Base-by-base conservation (phyloP, 2,888 invertebrate genomes). In the Spialia ferax region DNA sequence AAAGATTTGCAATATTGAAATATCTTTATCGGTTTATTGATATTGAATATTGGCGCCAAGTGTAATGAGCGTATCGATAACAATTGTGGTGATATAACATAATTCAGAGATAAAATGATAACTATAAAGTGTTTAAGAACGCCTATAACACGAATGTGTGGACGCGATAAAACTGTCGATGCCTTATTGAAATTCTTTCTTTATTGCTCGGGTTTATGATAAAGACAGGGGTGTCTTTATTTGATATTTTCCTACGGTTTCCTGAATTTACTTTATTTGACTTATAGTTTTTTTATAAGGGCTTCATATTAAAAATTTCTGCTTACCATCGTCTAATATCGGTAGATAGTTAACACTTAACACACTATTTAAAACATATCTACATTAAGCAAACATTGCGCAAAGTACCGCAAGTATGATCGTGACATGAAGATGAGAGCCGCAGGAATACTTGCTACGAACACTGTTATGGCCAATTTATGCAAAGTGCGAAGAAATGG, bases 1-100 rank as follows among this genome's bases (percentile, higher is more conserved):
- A 18, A 7, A 32, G 42, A 42, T 73, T 75, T 73, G 73, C 73
- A 71, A 70, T 73, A 71, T 69, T 70, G 70, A 68, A 72, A 64
- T 60, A 69, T 65, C 69, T 69, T 72, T 75, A 75, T 74, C 75
- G 67, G 8, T 54, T 64, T 38, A 60, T 68, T 65, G 75, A 75
- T 77, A 80, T 71, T 73, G 73, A 74, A 72, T 69, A 74, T 75
- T 77, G 81, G 80, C 81, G 81, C 81, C 81, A 75, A 70, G 76
- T 77, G 76, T 74, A 74, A 76, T 74, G 72, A 77, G 71, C 62
- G 73, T 75, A 75, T 74, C 74, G 75, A 74, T 76, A 77, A 74
- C 76, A 73, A 78, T 76, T 75, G 74, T 75, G 71, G 72, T 70
- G 73, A 71, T 75, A 72, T 74, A 67, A 61, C 42, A 66, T 26